Percentiles rank a stretch among this genome's conserved stretches.
Evolutionary conservation across 2,797 vertebrate species (phyloP).

Genomic region (Bucorvus abyssinicus): DNA sequence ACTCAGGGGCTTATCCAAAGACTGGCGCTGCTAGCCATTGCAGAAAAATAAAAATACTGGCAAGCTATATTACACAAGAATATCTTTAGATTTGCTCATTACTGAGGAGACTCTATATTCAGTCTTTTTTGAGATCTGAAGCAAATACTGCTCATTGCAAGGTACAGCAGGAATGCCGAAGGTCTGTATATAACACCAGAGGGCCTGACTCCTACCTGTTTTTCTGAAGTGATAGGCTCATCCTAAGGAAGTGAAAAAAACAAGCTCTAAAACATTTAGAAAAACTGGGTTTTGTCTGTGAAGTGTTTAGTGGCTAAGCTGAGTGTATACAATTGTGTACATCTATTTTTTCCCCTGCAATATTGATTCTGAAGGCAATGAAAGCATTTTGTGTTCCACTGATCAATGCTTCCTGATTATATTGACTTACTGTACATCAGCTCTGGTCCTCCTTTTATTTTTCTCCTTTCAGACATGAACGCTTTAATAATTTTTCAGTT

Average conservation of each 20-base stretch:
- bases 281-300: not conserved
- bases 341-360: constrained; percentile 16
- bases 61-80: not conserved
- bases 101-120: not conserved
- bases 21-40: not conserved
- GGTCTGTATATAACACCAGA: not conserved
- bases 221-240: not conserved
- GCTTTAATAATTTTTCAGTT: constrained; percentile 24
- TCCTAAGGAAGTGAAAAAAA: not conserved
- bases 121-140: not conserved
- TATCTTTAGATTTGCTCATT: not conserved
- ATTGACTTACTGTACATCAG: constrained; percentile 19
- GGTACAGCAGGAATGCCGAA: not conserved
- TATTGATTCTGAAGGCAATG: constrained; percentile 62
- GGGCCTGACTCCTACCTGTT: not conserved
- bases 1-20: not conserved
- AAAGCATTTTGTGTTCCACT: constrained; percentile 71
- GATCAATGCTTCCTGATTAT: constrained; percentile 53
- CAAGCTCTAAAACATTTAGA: not conserved
- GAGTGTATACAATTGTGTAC: not conserved
- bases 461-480: not conserved
- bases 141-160: not conserved
- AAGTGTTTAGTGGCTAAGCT: not conserved
- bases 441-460: constrained; percentile 6
- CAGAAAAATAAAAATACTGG: not conserved